Base-by-base conservation (phyloP, 2,113 vertebrate species). In the Narcine bancroftii region DNA sequence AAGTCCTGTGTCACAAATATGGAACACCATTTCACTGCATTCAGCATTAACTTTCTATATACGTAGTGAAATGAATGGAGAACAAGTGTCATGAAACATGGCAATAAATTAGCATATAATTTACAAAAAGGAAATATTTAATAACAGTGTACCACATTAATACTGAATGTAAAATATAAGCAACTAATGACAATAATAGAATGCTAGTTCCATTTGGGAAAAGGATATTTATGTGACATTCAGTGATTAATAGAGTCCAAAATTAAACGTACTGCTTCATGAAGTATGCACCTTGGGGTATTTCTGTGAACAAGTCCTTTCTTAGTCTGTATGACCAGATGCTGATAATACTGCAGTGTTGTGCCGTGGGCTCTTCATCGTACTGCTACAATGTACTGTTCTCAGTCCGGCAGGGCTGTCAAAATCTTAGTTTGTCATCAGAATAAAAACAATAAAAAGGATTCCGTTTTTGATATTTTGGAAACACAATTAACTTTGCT, bases 91-190 rank as follows among this genome's bases (percentile, higher is more conserved):
- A 97, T 96, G 95, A 98, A 97, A 97, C 97, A 96, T 96, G 94
- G 96, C 96, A 99, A 99, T 99, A 99, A 99, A 99, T 99, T 98
- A 99, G 97, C 97, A 98, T 98, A 99, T 98, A 97, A 99, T 98
- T 99, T 98, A 99, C 98, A 98, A 97, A 97, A 96, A 95, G 97
- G 96, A 96, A 95, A 96, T 96, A 97, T 96, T 96, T 96, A 96
- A 97, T 97, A 99, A 98, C 98, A 99, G 97, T 98, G 98, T 98
- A 98, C 96, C 97, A 98, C 97, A 99, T 97, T 98, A 98, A 98
- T 98, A 99, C 97, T 97, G 96, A 97, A 96, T 98, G 99, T 97
- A 99, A 98, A 98, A 99, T 98, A 97, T 96, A 99, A 96, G 97
- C 96, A 98, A 98, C 96, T 97, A 97, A 97, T 97, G 97, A 98